phyloP scores from a whole-genome alignment of 2,113 vertebrate species.

The Merops nubicus region DNA sequence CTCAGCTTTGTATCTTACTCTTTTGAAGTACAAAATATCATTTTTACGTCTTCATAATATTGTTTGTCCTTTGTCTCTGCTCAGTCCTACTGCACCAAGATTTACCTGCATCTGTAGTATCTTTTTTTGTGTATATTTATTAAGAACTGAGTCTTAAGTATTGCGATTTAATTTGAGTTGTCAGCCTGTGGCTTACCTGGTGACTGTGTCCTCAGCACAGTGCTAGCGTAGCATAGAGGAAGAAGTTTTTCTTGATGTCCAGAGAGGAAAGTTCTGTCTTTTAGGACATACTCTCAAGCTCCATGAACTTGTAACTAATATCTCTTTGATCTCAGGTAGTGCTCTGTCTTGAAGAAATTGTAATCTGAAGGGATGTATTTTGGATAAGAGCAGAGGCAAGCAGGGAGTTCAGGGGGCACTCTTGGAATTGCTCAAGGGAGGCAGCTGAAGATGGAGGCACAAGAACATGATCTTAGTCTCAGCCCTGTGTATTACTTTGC shows the following conservation, averaged over 20 bases:
- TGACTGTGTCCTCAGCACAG: neutral
- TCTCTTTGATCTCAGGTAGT: neutral
- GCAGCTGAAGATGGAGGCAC: neutral
- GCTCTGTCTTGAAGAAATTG: neutral
- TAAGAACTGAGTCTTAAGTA: neutral
- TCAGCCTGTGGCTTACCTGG: neutral
- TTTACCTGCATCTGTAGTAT: neutral
- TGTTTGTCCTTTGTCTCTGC: neutral
- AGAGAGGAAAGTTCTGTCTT: neutral
- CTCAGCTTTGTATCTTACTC: neutral
- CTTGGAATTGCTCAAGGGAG: neutral
- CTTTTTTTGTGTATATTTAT: neutral
- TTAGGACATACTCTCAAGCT: neutral
- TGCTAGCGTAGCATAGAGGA: neutral
- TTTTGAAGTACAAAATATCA: slow-evolving; percentile 36
- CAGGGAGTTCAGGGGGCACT: neutral
- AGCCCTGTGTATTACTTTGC: neutral
- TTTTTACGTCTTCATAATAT: slow-evolving; percentile 21
- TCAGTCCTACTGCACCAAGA: neutral
- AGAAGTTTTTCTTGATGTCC: neutral
- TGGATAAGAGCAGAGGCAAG: neutral
- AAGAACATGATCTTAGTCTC: neutral
- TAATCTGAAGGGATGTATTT: neutral
- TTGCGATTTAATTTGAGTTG: neutral
- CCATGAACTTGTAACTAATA: neutral